phyloP scores from a whole-genome alignment of 1,140 invertebrate genomes.

The Aphelenchoides avenae region DNA sequence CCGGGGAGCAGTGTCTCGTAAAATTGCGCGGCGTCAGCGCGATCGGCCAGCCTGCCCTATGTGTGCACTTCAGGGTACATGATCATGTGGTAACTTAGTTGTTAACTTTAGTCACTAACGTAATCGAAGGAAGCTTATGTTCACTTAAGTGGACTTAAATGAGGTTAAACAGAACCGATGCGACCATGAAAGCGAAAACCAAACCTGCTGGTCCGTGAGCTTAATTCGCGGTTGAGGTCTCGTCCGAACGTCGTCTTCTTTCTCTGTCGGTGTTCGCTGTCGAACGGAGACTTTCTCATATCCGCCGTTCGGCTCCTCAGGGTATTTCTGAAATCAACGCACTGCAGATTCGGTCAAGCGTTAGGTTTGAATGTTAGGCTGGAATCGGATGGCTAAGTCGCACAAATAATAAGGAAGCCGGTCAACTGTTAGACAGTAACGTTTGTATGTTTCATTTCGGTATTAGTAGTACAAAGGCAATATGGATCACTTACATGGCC shows the following conservation, averaged over 20 bases:
- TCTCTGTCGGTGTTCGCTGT: conserved; percentile 19
- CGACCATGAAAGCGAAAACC: too few relatives aligned
- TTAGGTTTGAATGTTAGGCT: neutral
- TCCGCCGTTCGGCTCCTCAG: neutral
- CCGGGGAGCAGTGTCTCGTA: too few relatives aligned
- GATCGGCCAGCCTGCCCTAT: too few relatives aligned
- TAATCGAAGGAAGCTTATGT: neutral
- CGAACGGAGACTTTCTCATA: conserved; percentile 16
- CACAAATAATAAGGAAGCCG: too few relatives aligned
- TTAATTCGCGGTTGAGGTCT: conserved; percentile 22
- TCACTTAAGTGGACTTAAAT: neutral
- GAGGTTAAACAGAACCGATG: neutral
- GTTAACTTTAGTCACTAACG: too few relatives aligned
- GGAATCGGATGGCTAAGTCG: neutral
- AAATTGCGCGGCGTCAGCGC: too few relatives aligned
- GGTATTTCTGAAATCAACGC: neutral
- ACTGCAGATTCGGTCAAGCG: neutral
- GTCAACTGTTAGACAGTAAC: conserved; percentile 7
- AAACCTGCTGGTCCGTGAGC: conserved; percentile 24
- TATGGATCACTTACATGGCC: conserved; percentile 5
- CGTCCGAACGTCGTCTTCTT: conserved; percentile 21
- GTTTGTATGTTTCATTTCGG: conserved; percentile 2
- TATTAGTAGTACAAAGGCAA: conserved; percentile 13
- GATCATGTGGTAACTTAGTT: too few relatives aligned
- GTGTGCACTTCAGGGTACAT: too few relatives aligned